A percentile compares a stretch with the other conserved stretches of the same genome.
These are phyloP conservation scores for Odontothrips loti DNA, from an alignment of 2,888 invertebrate species.

Conservation along the genomic window DNA sequence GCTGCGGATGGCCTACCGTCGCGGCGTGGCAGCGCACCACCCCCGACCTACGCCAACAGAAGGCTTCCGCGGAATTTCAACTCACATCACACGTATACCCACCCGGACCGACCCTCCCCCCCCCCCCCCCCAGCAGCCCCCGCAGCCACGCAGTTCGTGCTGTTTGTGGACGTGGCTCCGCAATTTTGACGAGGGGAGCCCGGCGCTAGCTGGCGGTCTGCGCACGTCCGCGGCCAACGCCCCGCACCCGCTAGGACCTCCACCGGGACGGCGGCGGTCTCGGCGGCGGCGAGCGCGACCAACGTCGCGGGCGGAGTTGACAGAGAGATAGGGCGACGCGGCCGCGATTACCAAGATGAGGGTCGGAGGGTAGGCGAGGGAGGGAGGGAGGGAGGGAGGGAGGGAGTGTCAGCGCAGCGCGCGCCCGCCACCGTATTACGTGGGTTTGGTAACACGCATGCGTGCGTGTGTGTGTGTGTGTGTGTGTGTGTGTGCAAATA, in stretches of 20 bases:
- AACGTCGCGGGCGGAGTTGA: too few species aligned
- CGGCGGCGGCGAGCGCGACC: too few species aligned
- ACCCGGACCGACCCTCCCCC: not conserved
- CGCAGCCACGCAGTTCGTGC: conserved; percentile 20
- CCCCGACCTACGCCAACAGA: conserved; percentile 6
- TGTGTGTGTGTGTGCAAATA: not conserved
- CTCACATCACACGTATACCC: conserved; percentile 17
- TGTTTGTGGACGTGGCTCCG: conserved; percentile 19
- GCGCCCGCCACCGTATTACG: not conserved
- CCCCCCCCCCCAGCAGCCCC: not conserved
- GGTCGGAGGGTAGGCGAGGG: not conserved
- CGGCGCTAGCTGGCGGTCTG: not conserved
- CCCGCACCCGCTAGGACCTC: too few species aligned
- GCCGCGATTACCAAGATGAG: not conserved
- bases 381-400: not conserved
- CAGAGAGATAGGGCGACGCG: too few species aligned
- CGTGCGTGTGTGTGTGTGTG: too few species aligned
- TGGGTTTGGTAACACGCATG: too few species aligned
- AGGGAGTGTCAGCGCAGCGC: not conserved
- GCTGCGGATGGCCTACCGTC: conserved; percentile 2
- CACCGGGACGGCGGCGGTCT: too few species aligned
- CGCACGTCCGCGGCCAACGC: not conserved
- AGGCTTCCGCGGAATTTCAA: conserved; percentile 15
- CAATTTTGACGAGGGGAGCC: not conserved
- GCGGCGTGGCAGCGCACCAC: not conserved